Evolutionary conservation across 2,888 invertebrate genomes (phyloP).

Genomic region (Isotomurus palustris): DNA sequence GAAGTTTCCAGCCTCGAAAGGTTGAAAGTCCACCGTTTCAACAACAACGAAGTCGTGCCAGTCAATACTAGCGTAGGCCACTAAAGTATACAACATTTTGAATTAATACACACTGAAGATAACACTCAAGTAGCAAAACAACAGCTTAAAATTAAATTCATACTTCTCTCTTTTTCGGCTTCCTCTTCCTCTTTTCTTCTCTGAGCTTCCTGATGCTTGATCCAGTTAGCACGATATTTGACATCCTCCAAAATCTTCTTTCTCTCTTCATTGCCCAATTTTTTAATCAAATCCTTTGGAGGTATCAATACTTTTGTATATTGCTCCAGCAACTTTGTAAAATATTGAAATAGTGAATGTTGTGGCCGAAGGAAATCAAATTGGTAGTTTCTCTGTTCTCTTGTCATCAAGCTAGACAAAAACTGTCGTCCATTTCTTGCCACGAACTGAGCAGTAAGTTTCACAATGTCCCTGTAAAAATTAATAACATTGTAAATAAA

Average conservation of each 20-base stretch:
- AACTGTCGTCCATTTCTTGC: slow-evolving; percentile 98
- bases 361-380: slow-evolving; percentile 98
- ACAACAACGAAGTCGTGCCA: slow-evolving; percentile 99
- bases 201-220: slow-evolving; percentile 88
- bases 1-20: slow-evolving; percentile 90
- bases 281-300: slow-evolving; percentile 79
- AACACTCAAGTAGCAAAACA: background rate
- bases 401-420: slow-evolving; percentile 95
- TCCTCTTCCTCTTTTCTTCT: slow-evolving; percentile 91
- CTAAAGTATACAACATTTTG: slow-evolving; percentile 50
- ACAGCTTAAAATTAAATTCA: background rate
- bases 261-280: slow-evolving; percentile 69
- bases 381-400: slow-evolving; percentile 95
- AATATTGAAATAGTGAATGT: slow-evolving; percentile 96
- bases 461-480: slow-evolving; percentile 79
- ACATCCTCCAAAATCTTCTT: slow-evolving; percentile 76
- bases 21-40: slow-evolving; percentile 98
- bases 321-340: slow-evolving; percentile 94
- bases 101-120: background rate
- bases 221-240: slow-evolving; percentile 93
- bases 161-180: slow-evolving; percentile 82
- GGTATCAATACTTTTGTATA: slow-evolving; percentile 96
- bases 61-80: slow-evolving; percentile 95
- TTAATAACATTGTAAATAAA: slow-evolving; percentile 6
- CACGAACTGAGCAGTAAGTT: slow-evolving; percentile 96